phyloP scores from a whole-genome alignment of 2,888 invertebrate genomes.

The Thera britannica region DNA sequence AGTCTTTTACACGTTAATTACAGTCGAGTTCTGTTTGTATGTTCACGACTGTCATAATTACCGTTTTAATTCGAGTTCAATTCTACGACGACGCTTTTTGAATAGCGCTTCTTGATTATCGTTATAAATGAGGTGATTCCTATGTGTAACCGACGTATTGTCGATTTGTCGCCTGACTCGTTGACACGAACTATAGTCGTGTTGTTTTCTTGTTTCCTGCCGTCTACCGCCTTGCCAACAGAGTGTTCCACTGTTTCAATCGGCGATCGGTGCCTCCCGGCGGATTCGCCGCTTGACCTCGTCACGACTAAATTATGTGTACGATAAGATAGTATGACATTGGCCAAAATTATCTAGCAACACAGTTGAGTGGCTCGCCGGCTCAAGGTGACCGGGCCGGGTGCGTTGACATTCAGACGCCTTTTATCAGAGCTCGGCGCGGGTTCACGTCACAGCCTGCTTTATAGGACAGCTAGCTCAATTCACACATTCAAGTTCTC shows the following conservation, averaged over 20 bases:
- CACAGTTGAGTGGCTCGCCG: slow-evolving; percentile 58
- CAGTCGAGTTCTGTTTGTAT: slow-evolving; percentile 30
- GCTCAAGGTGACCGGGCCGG: slow-evolving; percentile 76
- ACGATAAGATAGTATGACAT: slow-evolving; percentile 66
- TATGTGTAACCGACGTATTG: slow-evolving; percentile 32
- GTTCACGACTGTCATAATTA: slow-evolving; percentile 42
- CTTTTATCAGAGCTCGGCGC: slow-evolving; percentile 66
- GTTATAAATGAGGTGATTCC: slow-evolving; percentile 41
- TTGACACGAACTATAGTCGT: slow-evolving; percentile 38
- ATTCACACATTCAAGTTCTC: slow-evolving; percentile 23
- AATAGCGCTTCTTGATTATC: slow-evolving; percentile 38
- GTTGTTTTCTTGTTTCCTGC: slow-evolving; percentile 34
- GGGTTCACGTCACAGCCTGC: slow-evolving; percentile 60
- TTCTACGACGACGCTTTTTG: slow-evolving; percentile 30
- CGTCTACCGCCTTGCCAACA: slow-evolving; percentile 24
- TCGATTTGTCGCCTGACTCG: slow-evolving; percentile 31
- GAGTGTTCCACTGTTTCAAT: slow-evolving; percentile 30
- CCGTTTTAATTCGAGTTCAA: slow-evolving; percentile 35
- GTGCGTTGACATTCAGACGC: slow-evolving; percentile 81
- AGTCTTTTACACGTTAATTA: slow-evolving; percentile 42
- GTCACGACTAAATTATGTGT: slow-evolving; percentile 44
- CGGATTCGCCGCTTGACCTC: slow-evolving; percentile 43
- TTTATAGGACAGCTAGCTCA: slow-evolving; percentile 55
- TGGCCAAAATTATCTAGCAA: slow-evolving; percentile 68
- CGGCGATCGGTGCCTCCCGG: slow-evolving; percentile 33